phyloP scores from a whole-genome alignment of 2,797 vertebrate species.

The Macropus fuliginosus region DNA sequence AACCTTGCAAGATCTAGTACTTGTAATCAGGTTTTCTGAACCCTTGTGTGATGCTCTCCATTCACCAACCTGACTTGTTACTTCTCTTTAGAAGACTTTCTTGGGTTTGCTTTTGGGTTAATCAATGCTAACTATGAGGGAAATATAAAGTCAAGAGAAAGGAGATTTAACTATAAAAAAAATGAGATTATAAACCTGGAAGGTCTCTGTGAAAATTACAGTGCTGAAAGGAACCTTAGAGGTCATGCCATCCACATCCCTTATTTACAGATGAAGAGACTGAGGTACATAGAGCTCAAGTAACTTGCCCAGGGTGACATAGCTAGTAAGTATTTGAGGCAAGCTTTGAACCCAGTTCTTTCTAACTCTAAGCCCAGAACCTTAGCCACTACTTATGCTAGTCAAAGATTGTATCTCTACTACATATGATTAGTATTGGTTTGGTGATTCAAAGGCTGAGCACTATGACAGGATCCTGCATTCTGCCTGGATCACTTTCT shows the following conservation, averaged over 20 bases:
- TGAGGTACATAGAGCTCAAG: not conserved
- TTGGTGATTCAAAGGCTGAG: not conserved
- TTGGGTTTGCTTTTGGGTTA: not conserved
- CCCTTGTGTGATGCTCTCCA: not conserved
- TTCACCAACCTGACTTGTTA: not conserved
- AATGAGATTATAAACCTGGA: not conserved
- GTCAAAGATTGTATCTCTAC: not conserved
- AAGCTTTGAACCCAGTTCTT: not conserved
- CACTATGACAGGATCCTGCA: not conserved
- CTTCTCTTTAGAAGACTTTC: not conserved
- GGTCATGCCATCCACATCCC: not conserved
- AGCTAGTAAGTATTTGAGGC: not conserved
- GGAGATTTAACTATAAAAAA: not conserved
- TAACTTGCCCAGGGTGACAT: not conserved
- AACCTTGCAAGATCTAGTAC: not conserved
- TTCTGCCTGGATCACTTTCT: not conserved
- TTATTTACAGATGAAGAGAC: not conserved
- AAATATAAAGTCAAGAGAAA: not conserved
- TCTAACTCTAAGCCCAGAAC: not conserved
- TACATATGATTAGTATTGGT: not conserved
- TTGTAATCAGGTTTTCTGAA: not conserved
- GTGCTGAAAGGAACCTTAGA: not conserved
- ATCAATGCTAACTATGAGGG: not conserved
- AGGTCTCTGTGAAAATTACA: not conserved
- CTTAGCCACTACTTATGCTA: not conserved